These are phyloP conservation scores for Ennomos fuscantarius DNA, from an alignment of 2,888 invertebrate species.

Conservation along the genomic window DNA sequence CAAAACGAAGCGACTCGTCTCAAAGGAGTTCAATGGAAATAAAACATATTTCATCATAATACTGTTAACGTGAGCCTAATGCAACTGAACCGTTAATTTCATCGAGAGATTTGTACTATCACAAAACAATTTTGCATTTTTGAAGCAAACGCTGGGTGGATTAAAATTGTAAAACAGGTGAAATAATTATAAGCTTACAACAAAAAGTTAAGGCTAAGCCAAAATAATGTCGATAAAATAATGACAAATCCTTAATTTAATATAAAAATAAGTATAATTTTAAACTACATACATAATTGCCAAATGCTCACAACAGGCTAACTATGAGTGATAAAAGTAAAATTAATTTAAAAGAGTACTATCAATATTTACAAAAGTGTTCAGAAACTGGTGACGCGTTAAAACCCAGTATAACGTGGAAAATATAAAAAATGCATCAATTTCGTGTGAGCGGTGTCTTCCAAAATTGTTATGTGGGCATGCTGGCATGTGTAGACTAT, in stretches of 20 bases:
- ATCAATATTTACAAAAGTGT: conserved; percentile 70
- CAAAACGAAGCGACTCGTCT: conserved; percentile 48
- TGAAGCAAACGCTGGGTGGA: conserved; percentile 38
- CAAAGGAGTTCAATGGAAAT: conserved; percentile 18
- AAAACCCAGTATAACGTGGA: conserved; percentile 48
- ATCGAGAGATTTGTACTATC: conserved; percentile 74
- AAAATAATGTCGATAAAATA: conserved; percentile 52
- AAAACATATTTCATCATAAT: conserved; percentile 56
- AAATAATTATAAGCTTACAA: conserved; percentile 51
- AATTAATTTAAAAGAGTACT: conserved; percentile 58
- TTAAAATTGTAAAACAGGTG: conserved; percentile 29
- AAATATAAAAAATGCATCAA: conserved; percentile 28
- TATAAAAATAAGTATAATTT: conserved; percentile 36
- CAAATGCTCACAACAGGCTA: conserved; percentile 49
- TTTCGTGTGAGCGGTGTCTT: conserved; percentile 24
- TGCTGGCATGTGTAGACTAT: conserved; percentile 46
- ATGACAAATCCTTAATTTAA: conserved; percentile 44
- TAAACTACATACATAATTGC: conserved; percentile 61
- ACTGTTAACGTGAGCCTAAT: conserved; percentile 61
- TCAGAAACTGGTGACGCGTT: conserved; percentile 66
- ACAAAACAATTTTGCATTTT: conserved; percentile 50
- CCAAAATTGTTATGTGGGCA: conserved; percentile 38
- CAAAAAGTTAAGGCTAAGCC: conserved; percentile 65
- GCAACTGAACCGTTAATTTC: conserved; percentile 52
- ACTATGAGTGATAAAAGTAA: conserved; percentile 64